Base-by-base conservation (phyloP, 2,888 invertebrate genomes). In the Noctua comes region DNA sequence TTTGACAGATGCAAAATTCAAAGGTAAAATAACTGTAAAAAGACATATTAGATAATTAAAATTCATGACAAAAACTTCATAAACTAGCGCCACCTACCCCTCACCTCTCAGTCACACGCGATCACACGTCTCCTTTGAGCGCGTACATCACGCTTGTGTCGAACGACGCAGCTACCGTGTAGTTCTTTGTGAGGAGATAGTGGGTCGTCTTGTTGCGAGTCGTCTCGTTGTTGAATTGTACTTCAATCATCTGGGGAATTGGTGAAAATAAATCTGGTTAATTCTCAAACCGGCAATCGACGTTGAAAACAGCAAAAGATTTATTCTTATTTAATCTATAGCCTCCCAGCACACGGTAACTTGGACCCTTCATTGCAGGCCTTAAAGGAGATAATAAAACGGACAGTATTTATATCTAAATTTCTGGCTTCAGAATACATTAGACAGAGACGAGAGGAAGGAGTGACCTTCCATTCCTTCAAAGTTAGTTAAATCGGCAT, bases 91-190 rank as follows among this genome's bases (percentile, higher is more conserved):
- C 85, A 82, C 75, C 88, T 83, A 77, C 74, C 79, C 66, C 66
- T 68, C 43, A 73, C 66, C 71, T 66, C 27, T 70, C 73, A 79
- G 75, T 82, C n/a, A n/a, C n/a, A n/a, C 11, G 36, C 43, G 80
- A 31, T 82, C 79, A 81, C 62, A 72, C 74, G 27, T 85, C 81
- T 5, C 3, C 46, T 7, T 85, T 87, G 51, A 94, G 93, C 1
- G 92, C 89, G 84, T 93, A 96, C 92, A 97, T 93, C 76, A 95
- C 82, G 68, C 94, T 93, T 24, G 93, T 92, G 0, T 90, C 88
- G 88, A 93, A 95, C 1, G 87, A 79, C 0, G 94, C 96, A 0
- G 95, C 95, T 0, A 96, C 90, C 0, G 94, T 93, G 91, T 97
- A 97, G 92, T 95, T 96, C 91, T 94, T 93, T 0, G 92, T 87